phyloP scores from a whole-genome alignment of 1,140 invertebrate genomes.

The Dreissena rostriformis region DNA sequence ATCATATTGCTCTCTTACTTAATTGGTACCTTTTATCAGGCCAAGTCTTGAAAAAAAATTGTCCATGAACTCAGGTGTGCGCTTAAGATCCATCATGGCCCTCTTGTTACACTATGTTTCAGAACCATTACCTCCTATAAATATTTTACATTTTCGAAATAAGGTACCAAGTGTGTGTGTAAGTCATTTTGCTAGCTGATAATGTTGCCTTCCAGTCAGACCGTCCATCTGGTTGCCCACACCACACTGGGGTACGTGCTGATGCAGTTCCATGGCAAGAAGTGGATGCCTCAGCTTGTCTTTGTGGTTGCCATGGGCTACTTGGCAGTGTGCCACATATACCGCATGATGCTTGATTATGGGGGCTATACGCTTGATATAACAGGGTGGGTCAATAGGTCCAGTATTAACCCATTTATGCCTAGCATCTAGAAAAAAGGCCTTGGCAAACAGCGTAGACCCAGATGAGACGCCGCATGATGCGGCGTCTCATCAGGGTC shows the following conservation, averaged over 20 bases:
- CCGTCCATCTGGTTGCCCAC: conserved; percentile 67
- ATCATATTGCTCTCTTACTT: too few species aligned
- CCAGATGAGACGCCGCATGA: too few species aligned
- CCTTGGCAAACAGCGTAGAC: too few species aligned
- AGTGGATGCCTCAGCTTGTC: conserved; percentile 57
- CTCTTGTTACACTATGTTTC: background rate
- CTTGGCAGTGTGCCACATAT: conserved; percentile 91
- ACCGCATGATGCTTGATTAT: conserved; percentile 93
- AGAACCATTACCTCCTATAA: background rate
- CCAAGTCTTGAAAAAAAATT: background rate
- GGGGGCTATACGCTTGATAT: conserved; percentile 93
- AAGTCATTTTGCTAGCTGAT: background rate
- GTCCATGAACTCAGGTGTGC: background rate
- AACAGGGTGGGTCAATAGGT: too few species aligned
- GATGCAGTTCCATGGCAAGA: conserved; percentile 56
- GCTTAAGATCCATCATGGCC: background rate
- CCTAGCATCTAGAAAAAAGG: too few species aligned
- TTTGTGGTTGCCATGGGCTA: conserved; percentile 86
- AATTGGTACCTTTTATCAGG: background rate
- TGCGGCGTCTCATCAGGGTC: too few species aligned
- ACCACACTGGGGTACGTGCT: conserved; percentile 62
- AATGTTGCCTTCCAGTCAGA: conserved; percentile 61
- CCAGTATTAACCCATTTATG: too few species aligned
- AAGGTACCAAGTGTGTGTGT: background rate
- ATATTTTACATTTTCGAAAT: background rate